Base-by-base conservation (phyloP, 2,113 vertebrate species). In the Dasyurus viverrinus region DNA sequence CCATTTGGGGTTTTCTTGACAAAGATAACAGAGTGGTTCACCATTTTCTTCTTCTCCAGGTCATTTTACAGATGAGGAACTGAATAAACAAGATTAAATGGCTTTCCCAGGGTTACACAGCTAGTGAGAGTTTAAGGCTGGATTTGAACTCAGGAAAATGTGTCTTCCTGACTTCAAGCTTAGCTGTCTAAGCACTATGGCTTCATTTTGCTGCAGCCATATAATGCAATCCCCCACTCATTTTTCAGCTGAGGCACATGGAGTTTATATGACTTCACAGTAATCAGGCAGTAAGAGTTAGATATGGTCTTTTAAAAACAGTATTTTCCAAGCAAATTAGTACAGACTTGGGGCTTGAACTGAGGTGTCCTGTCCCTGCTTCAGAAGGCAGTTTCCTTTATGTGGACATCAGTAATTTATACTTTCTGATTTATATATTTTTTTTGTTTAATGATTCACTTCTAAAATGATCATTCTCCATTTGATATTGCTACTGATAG, bases 401-500 rank as follows among this genome's bases (percentile, higher is more conserved):
- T 95, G 90, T 96, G 94, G 1, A 89, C 24, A 89, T 91, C n/a
- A 22, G 22, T 84, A 10, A 53, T 48, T 92, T 23, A 89, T 90
- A 97, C 93, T 95, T 54, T 94, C 90, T 10, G 53, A 1, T 91
- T 90, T 91, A 8, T 12, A 91, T 90, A 94, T 91, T 91, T 50
- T 52, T 7, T 50, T 94, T 53, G 30, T 9, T 52, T 52, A 52
- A 10, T 93, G 57, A 93, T 54, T 92, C 60, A 30, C 60, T 25
- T 93, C 55, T 36, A 48, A 92, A 93, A 55, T 90, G 22, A 46
- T 53, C 36, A 92, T 0, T 47, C 90, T n/a, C 68, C 52, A 93
- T 46, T 93, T 96, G 24, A 89, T 46, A 22, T 26, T 90, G 23
- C n/a, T 84, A 8, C n/a, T 25, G 8, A 0, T 91, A 0, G 27